Conservation (phyloP, 2,797 vertebrate genomes). For the Otolemur crassicaudatus region DNA sequence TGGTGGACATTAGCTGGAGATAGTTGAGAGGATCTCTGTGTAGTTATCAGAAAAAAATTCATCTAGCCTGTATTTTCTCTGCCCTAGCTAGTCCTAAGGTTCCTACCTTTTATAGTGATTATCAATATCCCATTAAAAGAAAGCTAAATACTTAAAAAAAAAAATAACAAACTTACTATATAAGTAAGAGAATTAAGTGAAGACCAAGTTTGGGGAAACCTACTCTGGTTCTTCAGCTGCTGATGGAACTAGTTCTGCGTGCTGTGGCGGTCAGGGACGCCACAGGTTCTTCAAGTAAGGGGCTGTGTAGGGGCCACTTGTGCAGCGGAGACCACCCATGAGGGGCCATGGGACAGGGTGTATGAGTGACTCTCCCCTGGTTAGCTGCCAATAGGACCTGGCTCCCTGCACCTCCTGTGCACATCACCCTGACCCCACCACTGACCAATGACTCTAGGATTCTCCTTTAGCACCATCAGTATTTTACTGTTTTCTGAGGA, state of each 20-base stretch:
- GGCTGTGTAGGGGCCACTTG: fast-evolving
- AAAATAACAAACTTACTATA: neutral
- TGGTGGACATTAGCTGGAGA: neutral
- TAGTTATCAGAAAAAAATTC: neutral
- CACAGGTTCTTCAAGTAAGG: neutral
- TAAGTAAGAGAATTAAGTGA: neutral
- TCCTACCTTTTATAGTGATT: neutral
- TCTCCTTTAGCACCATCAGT: neutral
- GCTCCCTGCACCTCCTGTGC: neutral
- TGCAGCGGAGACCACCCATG: neutral
- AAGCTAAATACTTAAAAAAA: neutral
- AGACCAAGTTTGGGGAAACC: neutral
- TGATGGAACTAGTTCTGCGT: neutral
- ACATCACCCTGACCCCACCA: neutral
- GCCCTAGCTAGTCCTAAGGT: neutral
- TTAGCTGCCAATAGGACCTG: neutral
- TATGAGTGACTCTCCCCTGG: neutral
- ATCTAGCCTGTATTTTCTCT: neutral
- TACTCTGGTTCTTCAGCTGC: neutral
- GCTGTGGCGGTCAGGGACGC: neutral
- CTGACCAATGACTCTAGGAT: neutral
- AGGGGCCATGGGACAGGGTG: too few relatives aligned
- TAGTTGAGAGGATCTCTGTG: neutral
- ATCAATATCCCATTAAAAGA: neutral
- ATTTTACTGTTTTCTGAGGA: neutral